Conservation (phyloP, 2,888 invertebrate species). For the Eupithecia dodoneata region DNA sequence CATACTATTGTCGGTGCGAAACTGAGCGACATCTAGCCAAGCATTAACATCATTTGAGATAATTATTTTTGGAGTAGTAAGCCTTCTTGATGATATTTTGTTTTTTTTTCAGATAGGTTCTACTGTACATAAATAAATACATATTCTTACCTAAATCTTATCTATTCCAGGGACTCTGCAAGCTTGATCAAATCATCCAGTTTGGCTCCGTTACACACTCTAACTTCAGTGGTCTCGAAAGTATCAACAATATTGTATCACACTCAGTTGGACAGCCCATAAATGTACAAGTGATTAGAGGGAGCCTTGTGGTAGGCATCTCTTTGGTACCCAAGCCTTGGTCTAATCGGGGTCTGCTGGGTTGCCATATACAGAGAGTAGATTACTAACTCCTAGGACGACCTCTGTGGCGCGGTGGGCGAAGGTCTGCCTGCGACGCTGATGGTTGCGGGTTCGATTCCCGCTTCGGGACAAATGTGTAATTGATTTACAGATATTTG, state of each 20-base stretch:
- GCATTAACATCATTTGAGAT: no score
- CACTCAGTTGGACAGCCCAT: slow-evolving; percentile 85
- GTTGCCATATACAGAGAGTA: slow-evolving; percentile 67
- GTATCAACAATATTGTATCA: slow-evolving; percentile 88
- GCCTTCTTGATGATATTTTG: no score
- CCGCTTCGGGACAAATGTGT: no score
- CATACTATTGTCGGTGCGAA: no score
- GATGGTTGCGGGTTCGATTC: no score
- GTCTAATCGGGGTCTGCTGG: slow-evolving; percentile 91
- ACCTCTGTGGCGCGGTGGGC: no score
- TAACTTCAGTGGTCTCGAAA: slow-evolving; percentile 88
- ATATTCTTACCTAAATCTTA: background rate
- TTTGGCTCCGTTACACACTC: slow-evolving; percentile 90
- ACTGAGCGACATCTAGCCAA: no score
- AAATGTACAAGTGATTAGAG: slow-evolving; percentile 80
- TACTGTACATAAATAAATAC: background rate
- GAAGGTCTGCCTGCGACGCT: no score
- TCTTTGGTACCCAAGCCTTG: slow-evolving; percentile 89
- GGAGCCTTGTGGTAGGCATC: slow-evolving; percentile 76
- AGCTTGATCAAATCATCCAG: slow-evolving; percentile 88
- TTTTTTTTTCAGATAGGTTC: no score
- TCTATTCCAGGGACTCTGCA: slow-evolving; percentile 86
- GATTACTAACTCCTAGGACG: background rate
- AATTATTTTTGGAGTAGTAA: no score
- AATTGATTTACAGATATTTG: no score